Evolutionary conservation across 2,797 vertebrate species (phyloP), one percentile per base, ranked within the genome.

Genomic region (Muscicapa comitata): DNA sequence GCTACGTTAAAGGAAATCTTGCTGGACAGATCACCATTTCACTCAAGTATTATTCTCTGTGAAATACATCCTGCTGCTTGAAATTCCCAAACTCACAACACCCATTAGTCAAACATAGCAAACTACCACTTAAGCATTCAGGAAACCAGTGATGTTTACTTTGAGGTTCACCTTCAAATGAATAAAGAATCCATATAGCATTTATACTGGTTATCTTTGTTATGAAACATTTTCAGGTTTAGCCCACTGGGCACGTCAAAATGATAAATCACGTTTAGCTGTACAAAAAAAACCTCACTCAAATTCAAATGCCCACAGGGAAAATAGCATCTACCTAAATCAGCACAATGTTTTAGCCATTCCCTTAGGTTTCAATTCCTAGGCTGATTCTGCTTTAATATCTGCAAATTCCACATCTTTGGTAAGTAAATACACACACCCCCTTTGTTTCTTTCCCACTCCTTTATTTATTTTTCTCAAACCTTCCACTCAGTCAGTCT

Each of bases 141-240:
- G 87, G 79, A 94, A 90, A 72, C 31, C 42, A 78, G 81, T n/a
- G 70, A 85, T 89, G 75, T 96, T 97, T 97, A 91, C 94, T 94
- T 89, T 97, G 95, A 96, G 78, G 90, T 92, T 90, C 90, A 97
- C 96, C 70, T 94, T 94, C 83, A 93, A 72, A 76, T 42, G 31
- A 87, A 89, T 61, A 91, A 86, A 77, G 81, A 95, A 94, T 74
- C 73, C 38, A 66, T n/a, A 54, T 74, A 94, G 50, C 57, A 85
- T 96, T 97, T 96, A 88, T 96, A 96, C 91, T 94, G 68, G 84
- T 96, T 97, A 95, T 95, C 94, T 93, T 73, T 96, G 90, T 94
- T 96, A 96, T 79, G 90, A 96, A 98, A 94, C n/a, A 63, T 95
- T 97, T 96, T 95, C 85, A 91, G 89, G 75, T 93, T 97, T 96